Conservation (phyloP, 1,140 invertebrate species). For the Microplitis mediator region DNA sequence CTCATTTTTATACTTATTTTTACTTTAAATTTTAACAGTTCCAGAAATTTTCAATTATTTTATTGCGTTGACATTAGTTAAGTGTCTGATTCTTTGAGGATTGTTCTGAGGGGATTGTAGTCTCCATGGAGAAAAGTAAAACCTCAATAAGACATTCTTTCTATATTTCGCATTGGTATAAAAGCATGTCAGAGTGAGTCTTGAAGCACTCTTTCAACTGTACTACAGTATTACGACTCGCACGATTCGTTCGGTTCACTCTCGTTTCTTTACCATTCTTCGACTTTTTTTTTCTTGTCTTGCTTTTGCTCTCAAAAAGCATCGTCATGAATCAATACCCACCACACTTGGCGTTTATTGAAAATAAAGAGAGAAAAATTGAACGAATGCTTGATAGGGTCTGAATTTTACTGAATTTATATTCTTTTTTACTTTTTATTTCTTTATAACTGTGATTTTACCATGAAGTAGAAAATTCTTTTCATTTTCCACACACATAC, state of each 20-base stretch:
- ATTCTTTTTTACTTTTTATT: neutral
- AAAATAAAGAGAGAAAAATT: neutral
- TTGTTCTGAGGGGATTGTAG: neutral
- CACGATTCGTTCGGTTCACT: neutral
- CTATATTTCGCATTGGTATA: neutral
- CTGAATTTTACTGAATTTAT: neutral
- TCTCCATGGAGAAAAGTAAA: neutral
- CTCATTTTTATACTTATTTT: neutral
- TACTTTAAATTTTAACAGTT: neutral
- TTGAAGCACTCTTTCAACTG: conserved; percentile 8
- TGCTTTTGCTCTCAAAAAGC: neutral
- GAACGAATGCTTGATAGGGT: neutral
- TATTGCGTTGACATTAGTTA: neutral
- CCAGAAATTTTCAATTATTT: neutral
- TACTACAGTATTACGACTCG: neutral
- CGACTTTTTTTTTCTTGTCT: neutral
- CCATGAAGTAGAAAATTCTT: no score
- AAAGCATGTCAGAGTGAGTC: conserved; percentile 10
- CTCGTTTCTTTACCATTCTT: neutral
- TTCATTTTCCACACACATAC: no score
- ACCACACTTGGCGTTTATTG: neutral
- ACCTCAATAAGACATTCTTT: neutral
- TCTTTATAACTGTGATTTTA: neutral
- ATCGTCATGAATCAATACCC: neutral
- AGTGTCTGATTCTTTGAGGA: neutral